phyloP scores from a whole-genome alignment of 2,797 vertebrate genomes.

The Natrix natrix region DNA sequence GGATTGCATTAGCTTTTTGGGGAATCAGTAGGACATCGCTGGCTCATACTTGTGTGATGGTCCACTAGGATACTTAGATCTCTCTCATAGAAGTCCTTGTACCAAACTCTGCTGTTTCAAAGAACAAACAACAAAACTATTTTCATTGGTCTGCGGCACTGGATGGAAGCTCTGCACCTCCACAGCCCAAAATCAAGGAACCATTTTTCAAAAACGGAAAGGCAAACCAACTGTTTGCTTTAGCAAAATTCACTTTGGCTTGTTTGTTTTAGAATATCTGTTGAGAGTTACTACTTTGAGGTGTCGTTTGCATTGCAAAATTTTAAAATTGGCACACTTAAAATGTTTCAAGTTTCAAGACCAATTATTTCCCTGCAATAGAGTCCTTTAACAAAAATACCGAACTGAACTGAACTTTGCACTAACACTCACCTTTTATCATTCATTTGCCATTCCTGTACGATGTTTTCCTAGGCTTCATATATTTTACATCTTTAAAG shows the following conservation, averaged over 20 bases:
- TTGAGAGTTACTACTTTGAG: conserved; percentile 45
- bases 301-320: conserved; percentile 70
- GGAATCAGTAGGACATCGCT: neutral
- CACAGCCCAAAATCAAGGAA: neutral
- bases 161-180: neutral
- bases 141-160: neutral
- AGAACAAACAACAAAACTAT: neutral
- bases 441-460: conserved; percentile 57
- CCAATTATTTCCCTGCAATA: conserved; percentile 46
- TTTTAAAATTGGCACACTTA: conserved; percentile 62
- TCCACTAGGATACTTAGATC: neutral
- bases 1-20: neutral
- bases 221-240: neutral
- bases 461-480: conserved; percentile 38
- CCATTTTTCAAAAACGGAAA: neutral
- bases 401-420: conserved; percentile 71
- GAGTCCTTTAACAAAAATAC: conserved; percentile 68
- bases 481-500: conserved; percentile 53
- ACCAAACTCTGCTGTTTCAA: neutral
- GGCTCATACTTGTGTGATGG: neutral
- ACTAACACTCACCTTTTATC: conserved; percentile 58
- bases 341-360: conserved; percentile 60
- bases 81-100: neutral
- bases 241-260: conserved; percentile 43
- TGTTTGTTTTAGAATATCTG: conserved; percentile 53